phyloP scores from a whole-genome alignment of 2,797 vertebrate species.

The Microtus agrestis region DNA sequence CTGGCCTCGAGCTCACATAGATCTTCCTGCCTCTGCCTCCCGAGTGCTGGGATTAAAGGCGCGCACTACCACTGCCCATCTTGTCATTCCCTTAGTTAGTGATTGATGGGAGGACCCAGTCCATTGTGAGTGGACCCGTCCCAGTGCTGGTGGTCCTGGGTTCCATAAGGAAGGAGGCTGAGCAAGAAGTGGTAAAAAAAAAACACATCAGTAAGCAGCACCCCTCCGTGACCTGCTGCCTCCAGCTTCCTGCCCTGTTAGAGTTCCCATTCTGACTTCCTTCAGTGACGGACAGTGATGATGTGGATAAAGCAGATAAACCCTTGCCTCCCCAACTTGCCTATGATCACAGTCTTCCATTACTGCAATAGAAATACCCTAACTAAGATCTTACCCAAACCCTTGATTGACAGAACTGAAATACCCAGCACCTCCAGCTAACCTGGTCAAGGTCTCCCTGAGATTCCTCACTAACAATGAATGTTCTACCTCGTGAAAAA shows the following conservation, averaged over 20 bases:
- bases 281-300: background rate
- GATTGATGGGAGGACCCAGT: background rate
- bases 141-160: background rate
- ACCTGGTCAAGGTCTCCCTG: background rate
- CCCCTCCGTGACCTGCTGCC: background rate
- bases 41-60: background rate
- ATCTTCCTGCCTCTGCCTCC: background rate
- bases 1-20: background rate
- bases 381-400: background rate
- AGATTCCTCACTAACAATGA: background rate
- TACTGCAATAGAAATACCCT: too few species aligned
- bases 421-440: conserved; percentile 30
- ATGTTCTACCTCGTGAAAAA: background rate
- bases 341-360: too few species aligned
- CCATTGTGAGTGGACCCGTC: too few species aligned
- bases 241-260: background rate
- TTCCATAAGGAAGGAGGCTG: background rate
- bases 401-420: background rate
- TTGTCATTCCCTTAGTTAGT: background rate
- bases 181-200: too few species aligned
- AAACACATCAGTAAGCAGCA: background rate
- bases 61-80: rapidly evolving
- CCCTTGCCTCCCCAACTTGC: background rate
- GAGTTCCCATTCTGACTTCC: background rate
- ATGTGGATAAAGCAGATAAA: background rate